Evolutionary conservation across 1,140 invertebrate species (phyloP).

Genomic region (Solen grandis): DNA sequence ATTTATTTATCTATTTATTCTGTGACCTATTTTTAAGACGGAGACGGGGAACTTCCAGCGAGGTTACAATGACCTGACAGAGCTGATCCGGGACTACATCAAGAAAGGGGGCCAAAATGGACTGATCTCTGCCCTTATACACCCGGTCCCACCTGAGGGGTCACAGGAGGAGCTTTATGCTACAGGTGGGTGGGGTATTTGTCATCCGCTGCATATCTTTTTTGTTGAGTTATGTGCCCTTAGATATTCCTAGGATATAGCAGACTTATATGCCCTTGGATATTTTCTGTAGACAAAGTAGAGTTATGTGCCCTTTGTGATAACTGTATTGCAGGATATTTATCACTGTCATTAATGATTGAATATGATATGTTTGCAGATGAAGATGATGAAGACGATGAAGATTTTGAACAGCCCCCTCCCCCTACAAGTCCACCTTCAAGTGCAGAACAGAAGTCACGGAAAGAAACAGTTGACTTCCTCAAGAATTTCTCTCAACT

Average conservation of each 20-base stretch:
- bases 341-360: too few relatives aligned
- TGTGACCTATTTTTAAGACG: constrained; percentile 72
- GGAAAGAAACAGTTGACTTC: constrained; percentile 60
- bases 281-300: too few relatives aligned
- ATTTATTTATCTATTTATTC: too few relatives aligned
- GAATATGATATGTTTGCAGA: too few relatives aligned
- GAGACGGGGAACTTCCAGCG: constrained; percentile 74
- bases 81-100: constrained; percentile 75
- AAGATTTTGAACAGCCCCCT: constrained; percentile 8
- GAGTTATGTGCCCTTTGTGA: too few relatives aligned
- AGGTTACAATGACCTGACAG: constrained; percentile 71
- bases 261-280: too few relatives aligned
- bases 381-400: constrained; percentile 65
- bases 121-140: constrained; percentile 69
- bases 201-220: not conserved
- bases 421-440: not conserved
- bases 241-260: too few relatives aligned
- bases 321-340: too few relatives aligned
- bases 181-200: constrained; percentile 60
- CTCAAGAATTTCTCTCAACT: constrained; percentile 71
- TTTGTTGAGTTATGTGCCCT: not conserved
- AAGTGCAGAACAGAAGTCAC: not conserved
- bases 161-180: constrained; percentile 52
- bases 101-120: constrained; percentile 76
- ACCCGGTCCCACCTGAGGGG: constrained; percentile 67